Evolutionary conservation across 2,113 vertebrate species (phyloP).

Genomic region (Steatornis caripensis): DNA sequence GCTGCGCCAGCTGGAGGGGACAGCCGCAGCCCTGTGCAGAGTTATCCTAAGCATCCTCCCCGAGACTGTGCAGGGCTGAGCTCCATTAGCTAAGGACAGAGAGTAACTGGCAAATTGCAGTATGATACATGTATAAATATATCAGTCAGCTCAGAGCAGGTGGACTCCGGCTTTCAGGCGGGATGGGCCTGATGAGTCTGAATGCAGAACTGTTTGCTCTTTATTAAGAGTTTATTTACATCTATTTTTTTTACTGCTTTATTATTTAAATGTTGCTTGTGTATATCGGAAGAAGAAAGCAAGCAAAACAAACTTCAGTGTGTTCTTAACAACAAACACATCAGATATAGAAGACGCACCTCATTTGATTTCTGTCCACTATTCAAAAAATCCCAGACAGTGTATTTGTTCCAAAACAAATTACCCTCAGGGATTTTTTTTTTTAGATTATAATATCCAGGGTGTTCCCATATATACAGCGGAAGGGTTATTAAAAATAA

Average conservation of each 20-base stretch:
- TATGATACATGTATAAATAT: slow-evolving; percentile 29
- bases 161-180: background rate
- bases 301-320: background rate
- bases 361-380: background rate
- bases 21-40: background rate
- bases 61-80: background rate
- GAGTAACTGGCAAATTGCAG: slow-evolving; percentile 23
- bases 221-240: slow-evolving; percentile 13
- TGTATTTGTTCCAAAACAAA: slow-evolving; percentile 3
- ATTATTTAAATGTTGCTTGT: background rate
- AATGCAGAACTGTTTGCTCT: background rate
- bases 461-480: background rate
- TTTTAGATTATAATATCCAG: slow-evolving; percentile 15
- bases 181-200: background rate
- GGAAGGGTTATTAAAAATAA: slow-evolving; percentile 46
- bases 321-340: background rate
- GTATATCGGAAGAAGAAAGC: background rate
- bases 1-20: background rate
- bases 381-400: background rate
- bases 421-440: background rate
- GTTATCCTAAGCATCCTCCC: slow-evolving; percentile 28
- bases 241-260: background rate
- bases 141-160: slow-evolving; percentile 26
- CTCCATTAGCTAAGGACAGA: background rate
- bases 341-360: background rate